Base-by-base conservation (phyloP, 2,888 invertebrate species). In the Zhuqinia jingwanae region DNA sequence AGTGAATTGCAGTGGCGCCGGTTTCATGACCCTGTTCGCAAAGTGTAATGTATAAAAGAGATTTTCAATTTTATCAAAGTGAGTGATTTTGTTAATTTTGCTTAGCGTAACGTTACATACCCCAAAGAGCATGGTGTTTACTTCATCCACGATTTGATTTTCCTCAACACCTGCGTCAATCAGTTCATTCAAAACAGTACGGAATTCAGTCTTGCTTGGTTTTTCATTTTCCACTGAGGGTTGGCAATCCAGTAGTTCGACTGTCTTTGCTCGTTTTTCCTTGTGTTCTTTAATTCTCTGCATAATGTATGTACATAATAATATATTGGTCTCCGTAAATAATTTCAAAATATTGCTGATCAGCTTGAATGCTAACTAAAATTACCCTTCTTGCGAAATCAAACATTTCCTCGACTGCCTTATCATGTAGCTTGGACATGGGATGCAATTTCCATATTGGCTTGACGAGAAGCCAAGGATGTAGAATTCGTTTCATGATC, bases 21-120 rank as follows among this genome's bases (percentile, higher is more conserved):
- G 82, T 82, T 36, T 82, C 82, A 47, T 73, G 58, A 10, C 82
- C 82, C 82, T 82, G 20, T 20, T 2, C 13, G 20, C 42, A 45
- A 20, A 45, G 25, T 10, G 11, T 20, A 65, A 30, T 27, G 13
- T n/a, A n/a, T n/a, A n/a, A n/a, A n/a, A 53, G 22, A 15, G 1
- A 25, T n/a, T 53, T 77, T 56, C 56, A 30, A n/a, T 42, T 58
- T 42, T 42, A n/a, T n/a, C n/a, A n/a, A n/a, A n/a, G n/a, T n/a
- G n/a, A n/a, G n/a, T n/a, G n/a, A n/a, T n/a, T n/a, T n/a, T n/a
- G n/a, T n/a, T 6, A 76, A 2, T 2, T 36, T 36, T 36, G 8
- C 3, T 6, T 36, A 36, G 36, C 36, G 36, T 6, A 36, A 36
- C n/a, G n/a, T n/a, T n/a, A 20, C 53, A 68, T 73, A 81, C 81